Evolutionary conservation across 2,113 vertebrate species (phyloP), one percentile per base, ranked within the genome.

Genomic region (Andinoacara biseriatus): DNA sequence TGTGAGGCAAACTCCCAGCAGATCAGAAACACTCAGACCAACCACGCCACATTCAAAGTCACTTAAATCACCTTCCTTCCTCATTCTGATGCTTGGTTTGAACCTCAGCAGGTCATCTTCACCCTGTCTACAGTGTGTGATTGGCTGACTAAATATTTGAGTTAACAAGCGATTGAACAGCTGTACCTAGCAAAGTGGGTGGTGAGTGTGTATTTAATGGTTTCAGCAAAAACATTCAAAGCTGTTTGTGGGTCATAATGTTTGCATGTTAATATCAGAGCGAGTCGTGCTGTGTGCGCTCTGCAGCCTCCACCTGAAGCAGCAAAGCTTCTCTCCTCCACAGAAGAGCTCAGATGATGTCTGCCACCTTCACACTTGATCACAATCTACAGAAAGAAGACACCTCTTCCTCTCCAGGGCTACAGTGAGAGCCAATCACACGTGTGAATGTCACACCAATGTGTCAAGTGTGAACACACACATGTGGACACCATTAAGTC

Each of bases 381-480:
- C 43, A 72, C 46, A 49, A n/a, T 72, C 67, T 72, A 33, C 67
- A 72, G 67, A 72, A 72, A 49, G 31, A 72, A 29, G 2, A 77
- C 40, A 49, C 74, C 56, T 29, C 57, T 18, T 31, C 4, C 3
- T 76, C 75, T 31, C 10, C 22, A 67, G 38, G 57, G 54, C 24
- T 67, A 54, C 1, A 0, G 67, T 24, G 60, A 69, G 31, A 72
- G 31, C 33, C 14, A 33, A 35, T 83, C 74, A 56, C 13, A 52
- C 0, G 8, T 81, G 62, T 81, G 65, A 78, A 57, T 54, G 69
- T 85, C 82, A 82, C 60, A 61, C 24, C 56, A 31, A 20, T 15
- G 61, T 15, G 69, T 58, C 2, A 1, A 74, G 61, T 63, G 80
- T 52, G 67, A 75, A 82, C 80, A 74, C 78, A 77, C 56, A 40